Evolutionary conservation across 2,888 invertebrate genomes (phyloP).

Genomic region (Koerneria pararmatus): DNA sequence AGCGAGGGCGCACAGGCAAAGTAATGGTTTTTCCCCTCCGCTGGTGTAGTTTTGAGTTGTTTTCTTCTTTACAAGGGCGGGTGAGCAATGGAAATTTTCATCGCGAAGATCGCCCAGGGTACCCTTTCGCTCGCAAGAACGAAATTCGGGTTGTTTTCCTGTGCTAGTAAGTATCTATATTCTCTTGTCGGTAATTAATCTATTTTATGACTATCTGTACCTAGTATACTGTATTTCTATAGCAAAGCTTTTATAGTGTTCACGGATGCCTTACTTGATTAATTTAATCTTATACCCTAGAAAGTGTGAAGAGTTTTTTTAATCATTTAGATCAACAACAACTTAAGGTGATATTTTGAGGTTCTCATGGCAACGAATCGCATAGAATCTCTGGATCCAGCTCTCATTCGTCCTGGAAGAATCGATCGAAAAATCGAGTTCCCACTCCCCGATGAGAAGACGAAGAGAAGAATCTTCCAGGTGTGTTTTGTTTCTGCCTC

Average conservation of each 20-base stretch:
- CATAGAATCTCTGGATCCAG: slow-evolving; percentile 96
- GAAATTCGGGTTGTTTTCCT: no score
- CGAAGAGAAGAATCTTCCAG: slow-evolving; percentile 72
- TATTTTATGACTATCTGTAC: no score
- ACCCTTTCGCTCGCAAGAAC: no score
- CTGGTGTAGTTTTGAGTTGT: background rate
- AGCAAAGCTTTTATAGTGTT: no score
- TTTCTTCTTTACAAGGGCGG: background rate
- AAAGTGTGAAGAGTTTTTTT: no score
- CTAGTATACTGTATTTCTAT: no score
- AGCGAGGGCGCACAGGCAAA: background rate
- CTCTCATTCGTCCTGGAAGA: slow-evolving; percentile 93
- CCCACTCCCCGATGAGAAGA: slow-evolving; percentile 97
- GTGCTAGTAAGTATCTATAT: no score
- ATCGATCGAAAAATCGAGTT: slow-evolving; percentile 99
- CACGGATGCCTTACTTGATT: no score
- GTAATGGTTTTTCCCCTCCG: background rate
- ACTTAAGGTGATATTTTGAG: slow-evolving; percentile 62
- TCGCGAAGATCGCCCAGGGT: no score
- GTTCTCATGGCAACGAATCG: slow-evolving; percentile 96
- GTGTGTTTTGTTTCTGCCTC: slow-evolving; percentile 25
- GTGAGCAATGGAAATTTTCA: background rate
- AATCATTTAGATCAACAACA: background rate
- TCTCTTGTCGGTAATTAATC: no score
- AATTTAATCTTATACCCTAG: no score